Evolutionary conservation across 64 coral and sea anemone species (phyloP), one percentile per base, ranked within the genome.

Genomic region (Catalaphyllia jardinei): DNA sequence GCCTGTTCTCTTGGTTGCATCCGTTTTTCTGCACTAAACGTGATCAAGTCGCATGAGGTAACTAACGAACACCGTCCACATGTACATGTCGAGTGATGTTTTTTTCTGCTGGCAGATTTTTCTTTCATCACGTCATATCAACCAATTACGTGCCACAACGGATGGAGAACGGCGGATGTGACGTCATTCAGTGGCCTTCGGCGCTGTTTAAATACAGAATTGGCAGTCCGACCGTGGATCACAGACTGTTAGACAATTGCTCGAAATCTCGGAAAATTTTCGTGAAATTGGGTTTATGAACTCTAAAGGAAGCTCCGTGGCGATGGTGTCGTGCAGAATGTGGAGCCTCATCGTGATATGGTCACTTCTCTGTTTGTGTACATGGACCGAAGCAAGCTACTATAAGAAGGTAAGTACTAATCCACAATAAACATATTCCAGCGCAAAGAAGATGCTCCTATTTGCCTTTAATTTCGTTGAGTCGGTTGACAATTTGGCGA

Each of bases 91-190:
- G 54, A 57, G 54, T 57, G 54, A 16, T 16, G 10, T 10, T 57
- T 57, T 14, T 57, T 57, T 57, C 73, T 63, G 29, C 16, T 57
- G 54, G 4, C 63, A 67, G 18, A 20, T 20, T 67, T 24, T 22
- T 19, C 24, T 67, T 67, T 67, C 63, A 67, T 67, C 63, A 9
- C 18, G 63, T 25, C 63, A 50, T 27, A 27, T 84, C 4, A 84
- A 67, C 80, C 80, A 84, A 84, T 84, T 33, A 67, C 31, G 61
- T 18, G 59, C 59, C 60, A 62, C 18, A 82, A 28, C 77, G 79
- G 79, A 63, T 63, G 59, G 52, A 20, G 61, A 25, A 67, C 22
- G 50, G 80, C 80, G 80, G 80, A 84, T 69, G 35, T 84, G 80
- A 84, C 80, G 80, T 84, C 35, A 84, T 67, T 20, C 4, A 49